phyloP scores from a whole-genome alignment of 2,113 vertebrate genomes.

The Neolamprologus ventralis region DNA sequence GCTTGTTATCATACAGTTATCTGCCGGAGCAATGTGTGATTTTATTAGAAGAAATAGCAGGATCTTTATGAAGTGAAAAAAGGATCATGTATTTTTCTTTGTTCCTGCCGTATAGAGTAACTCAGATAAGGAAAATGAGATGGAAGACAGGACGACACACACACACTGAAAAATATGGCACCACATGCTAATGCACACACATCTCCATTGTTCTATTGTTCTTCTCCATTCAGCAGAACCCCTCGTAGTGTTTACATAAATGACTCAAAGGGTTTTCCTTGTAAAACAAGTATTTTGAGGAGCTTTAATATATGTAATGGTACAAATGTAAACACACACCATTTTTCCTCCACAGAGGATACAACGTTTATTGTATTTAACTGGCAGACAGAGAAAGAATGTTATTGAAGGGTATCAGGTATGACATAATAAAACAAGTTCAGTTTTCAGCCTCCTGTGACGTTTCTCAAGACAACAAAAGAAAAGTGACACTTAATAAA shows the following conservation, averaged over 20 bases:
- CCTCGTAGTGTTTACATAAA: constrained; percentile 17
- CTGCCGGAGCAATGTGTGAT: neutral
- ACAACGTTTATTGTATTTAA: constrained; percentile 70
- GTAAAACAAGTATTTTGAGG: neutral
- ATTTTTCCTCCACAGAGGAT: constrained; percentile 10
- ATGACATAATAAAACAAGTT: constrained; percentile 58
- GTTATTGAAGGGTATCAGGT: constrained; percentile 58
- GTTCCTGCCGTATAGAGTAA: neutral
- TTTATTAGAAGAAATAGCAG: neutral
- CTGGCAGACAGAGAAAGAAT: constrained; percentile 42
- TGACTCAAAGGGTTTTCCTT: neutral
- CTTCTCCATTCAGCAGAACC: neutral
- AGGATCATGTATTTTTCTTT: neutral
- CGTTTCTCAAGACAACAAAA: constrained; percentile 48
- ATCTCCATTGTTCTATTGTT: constrained; percentile 59
- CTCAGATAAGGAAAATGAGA: neutral
- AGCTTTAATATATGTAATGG: neutral
- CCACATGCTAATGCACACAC: constrained; percentile 36
- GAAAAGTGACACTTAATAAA: constrained; percentile 61
- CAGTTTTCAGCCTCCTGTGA: constrained; percentile 46
- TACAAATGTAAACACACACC: constrained; percentile 27
- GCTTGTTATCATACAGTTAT: neutral
- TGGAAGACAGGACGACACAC: neutral
- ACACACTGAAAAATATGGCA: neutral
- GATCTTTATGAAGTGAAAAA: neutral